These are phyloP conservation scores for Strigamia maritima DNA, from an alignment of 2,888 invertebrate genomes.

Conservation along the genomic window DNA sequence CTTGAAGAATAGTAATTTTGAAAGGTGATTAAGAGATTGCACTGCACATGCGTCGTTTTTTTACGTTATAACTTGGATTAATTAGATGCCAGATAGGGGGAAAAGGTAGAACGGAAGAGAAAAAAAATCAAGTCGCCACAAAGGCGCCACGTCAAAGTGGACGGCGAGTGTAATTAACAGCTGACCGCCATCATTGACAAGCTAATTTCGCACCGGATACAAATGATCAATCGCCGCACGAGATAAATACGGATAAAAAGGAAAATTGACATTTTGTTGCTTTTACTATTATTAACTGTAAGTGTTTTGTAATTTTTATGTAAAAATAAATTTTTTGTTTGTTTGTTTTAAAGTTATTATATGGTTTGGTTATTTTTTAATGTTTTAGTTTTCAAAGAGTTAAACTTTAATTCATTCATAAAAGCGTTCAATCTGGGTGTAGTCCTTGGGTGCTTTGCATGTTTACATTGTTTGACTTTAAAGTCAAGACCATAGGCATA, in stretches of 20 bases:
- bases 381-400: not conserved
- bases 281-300: not conserved
- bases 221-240: not conserved
- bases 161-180: slow-evolving; percentile 25
- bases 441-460: slow-evolving; percentile 12
- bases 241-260: not conserved
- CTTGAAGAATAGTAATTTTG: slow-evolving; percentile 14
- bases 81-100: not conserved
- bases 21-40: slow-evolving; percentile 7
- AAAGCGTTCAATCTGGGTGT: slow-evolving; percentile 7
- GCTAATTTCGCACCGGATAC: slow-evolving; percentile 25
- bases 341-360: too few species aligned
- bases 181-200: slow-evolving; percentile 28
- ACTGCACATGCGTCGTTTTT: not conserved
- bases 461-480: slow-evolving; percentile 25
- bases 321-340: not conserved
- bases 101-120: not conserved
- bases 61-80: slow-evolving; percentile 5
- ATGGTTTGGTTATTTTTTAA: too few species aligned
- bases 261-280: not conserved
- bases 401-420: not conserved
- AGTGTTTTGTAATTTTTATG: too few species aligned
- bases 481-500: not conserved
- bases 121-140: slow-evolving; percentile 11
- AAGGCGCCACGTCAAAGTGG: slow-evolving; percentile 29